Base-by-base conservation (phyloP, 2,797 vertebrate genomes). In the Rhinella marina region DNA sequence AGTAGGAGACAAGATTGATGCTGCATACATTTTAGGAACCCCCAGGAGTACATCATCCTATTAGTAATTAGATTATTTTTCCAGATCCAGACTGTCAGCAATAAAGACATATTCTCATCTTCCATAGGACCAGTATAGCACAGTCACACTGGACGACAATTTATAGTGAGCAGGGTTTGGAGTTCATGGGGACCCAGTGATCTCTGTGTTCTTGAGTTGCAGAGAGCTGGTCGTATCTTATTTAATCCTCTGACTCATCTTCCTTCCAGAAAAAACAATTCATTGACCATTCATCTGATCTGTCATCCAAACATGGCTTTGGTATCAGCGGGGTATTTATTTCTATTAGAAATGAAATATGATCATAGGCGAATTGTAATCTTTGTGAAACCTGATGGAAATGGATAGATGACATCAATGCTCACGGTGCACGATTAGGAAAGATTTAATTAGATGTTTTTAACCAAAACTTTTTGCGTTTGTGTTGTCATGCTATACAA, bases 251-350 rank as follows among this genome's bases (percentile, higher is more conserved):
- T 84, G 72, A 84, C 87, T 88, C 25, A 85, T 88, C 76, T 88
- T 61, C 41, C 54, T 81, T 78, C 87, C 82, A 88, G 78, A 64
- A 56, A 57, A 81, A 88, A 88, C 76, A 88, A 57, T 81, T 64
- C 32, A 21, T 70, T 32, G 52, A 72, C 64, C 82, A 79, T 84
- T 82, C 62, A 84, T 88, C 76, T 88, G 77, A 88, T 88, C 77
- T 75, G 52, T 59, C 77, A 85, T 85, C 87, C 77, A 85, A 85
- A 85, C 87, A 81, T 75, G 82, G 66, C 52, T 88, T 73, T 73
- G 41, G 52, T 88, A 81, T 84, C 87, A 88, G 87, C 82, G 56
- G 87, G 87, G 70, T 88, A 81, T 85, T 72, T 81, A 88, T 85
- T 85, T 75, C 82, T 48, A 29, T 88, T 88, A 70, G 14, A 32